A percentile compares a stretch with the other conserved stretches of the same genome.
phyloP scores from a whole-genome alignment of 1,140 invertebrate genomes.

The Pygmarrhopalites habei region DNA sequence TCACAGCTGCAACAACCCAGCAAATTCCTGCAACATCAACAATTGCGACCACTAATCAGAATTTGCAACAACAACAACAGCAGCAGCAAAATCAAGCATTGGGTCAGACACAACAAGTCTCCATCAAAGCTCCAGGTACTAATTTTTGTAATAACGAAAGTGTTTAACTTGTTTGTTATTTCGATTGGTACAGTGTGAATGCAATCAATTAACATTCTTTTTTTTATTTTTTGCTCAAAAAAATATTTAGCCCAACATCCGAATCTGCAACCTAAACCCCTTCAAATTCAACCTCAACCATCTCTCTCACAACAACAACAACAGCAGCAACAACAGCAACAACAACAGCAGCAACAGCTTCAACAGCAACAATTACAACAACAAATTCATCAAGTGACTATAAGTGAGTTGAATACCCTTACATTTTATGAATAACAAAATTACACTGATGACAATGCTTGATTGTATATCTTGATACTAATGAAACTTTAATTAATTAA shows the following conservation, averaged over 20 bases:
- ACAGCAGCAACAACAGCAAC: slow-evolving; percentile 35
- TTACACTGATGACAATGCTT: too few relatives aligned
- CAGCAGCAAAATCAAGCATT: slow-evolving; percentile 45
- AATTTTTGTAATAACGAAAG: too few relatives aligned
- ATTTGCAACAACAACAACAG: slow-evolving; percentile 45
- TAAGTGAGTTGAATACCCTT: too few relatives aligned
- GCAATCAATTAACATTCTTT: too few relatives aligned
- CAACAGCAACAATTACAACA: slow-evolving; percentile 34
- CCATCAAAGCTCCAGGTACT: not conserved
- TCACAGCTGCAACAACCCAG: slow-evolving; percentile 37
- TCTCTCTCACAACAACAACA: slow-evolving; percentile 38
- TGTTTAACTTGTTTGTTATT: too few relatives aligned
- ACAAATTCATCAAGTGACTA: slow-evolving; percentile 37
- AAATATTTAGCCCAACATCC: not conserved
- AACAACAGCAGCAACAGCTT: slow-evolving; percentile 29
- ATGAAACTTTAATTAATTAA: too few relatives aligned
- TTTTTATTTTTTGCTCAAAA: too few relatives aligned
- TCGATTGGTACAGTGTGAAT: too few relatives aligned
- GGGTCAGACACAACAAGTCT: slow-evolving; percentile 27
- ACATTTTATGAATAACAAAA: too few relatives aligned
- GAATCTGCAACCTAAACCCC: slow-evolving; percentile 26
- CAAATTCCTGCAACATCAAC: slow-evolving; percentile 36
- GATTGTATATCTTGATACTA: too few relatives aligned
- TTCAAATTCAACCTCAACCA: slow-evolving; percentile 36
- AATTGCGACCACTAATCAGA: slow-evolving; percentile 41